Evolutionary conservation across 2,888 invertebrate species (phyloP), one percentile per base, ranked within the genome.

Genomic region (Chaitophorus viminalis): DNA sequence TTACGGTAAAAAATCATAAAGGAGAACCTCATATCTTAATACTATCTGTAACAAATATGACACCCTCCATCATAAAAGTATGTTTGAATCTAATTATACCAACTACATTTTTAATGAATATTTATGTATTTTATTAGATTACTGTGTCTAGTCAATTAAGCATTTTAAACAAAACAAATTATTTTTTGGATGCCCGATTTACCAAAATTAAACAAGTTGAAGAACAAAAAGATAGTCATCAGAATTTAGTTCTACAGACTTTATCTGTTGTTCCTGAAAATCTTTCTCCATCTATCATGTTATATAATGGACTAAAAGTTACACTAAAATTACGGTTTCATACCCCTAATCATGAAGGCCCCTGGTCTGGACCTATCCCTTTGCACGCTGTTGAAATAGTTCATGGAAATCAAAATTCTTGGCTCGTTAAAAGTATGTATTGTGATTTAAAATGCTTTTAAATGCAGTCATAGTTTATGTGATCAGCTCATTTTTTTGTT

Each of bases 401-500:
- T 14, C 79, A 72, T 60, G 82, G 52, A n/a, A 88, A 89, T 84
- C 88, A 89, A 88, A 89, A 81, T 60, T 89, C 87, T 54, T 96
- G 96, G 96, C 92, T 96, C 6, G 96, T 96, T 0, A 96, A 96
- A 94, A 94, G 95, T 95, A 92, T 90, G 88, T 65, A 68, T 88
- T 83, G 76, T 78, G 29, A 78, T 81, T 76, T 29, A 54, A 36
- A 90, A 90, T 33, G 89, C 89, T 46, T 60, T 25, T 60, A 29
- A 29, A 70, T 31, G 14, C 14, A 46, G 14, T 11, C 14, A 46
- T 46, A 46, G 46, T 46, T 46, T 46, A 3, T 11, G 8, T 46
- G 46, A 9, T 9, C 6, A 36, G 6, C 46, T 46, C 46, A 8
- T 14, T 46, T 46, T 46, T 46, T 46, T 46, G 11, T 46, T 8